phyloP scores from a whole-genome alignment of 2,113 vertebrate species.

The Chrysochloris asiatica region DNA sequence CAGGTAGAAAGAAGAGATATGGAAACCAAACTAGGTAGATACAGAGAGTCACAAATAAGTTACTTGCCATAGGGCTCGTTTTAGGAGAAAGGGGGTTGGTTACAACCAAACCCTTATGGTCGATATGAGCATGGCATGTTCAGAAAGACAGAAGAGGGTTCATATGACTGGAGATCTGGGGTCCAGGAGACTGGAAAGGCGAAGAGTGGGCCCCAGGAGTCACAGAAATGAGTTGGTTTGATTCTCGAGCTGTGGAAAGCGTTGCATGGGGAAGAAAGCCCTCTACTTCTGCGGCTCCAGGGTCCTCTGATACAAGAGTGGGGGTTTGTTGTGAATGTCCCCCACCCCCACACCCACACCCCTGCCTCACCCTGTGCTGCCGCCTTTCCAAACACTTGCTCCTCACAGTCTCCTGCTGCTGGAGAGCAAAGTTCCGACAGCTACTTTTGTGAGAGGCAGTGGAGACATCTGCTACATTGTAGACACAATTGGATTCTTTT shows the following conservation, averaged over 20 bases:
- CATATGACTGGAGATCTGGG: rapidly evolving
- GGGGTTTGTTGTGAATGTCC: not conserved
- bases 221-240: not conserved
- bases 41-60: not conserved
- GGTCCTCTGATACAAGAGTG: not conserved
- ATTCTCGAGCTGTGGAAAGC: not conserved
- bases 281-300: not conserved
- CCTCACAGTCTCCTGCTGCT: not conserved
- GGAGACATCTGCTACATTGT: constrained; percentile 52
- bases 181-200: not conserved
- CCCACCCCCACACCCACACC: no score
- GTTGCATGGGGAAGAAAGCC: not conserved
- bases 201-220: not conserved
- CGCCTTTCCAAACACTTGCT: not conserved
- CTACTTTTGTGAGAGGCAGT: not conserved
- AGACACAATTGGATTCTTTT: constrained; percentile 47
- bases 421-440: not conserved
- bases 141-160: not conserved
- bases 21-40: not conserved
- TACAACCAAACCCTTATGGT: not conserved
- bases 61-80: not conserved
- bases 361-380: not conserved
- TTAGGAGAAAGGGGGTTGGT: rapidly evolving
- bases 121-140: not conserved
- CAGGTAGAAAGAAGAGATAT: not conserved